Evolutionary conservation across 2,113 vertebrate species (phyloP), one percentile per base, ranked within the genome.

Genomic region (Mastomys natalensis): DNA sequence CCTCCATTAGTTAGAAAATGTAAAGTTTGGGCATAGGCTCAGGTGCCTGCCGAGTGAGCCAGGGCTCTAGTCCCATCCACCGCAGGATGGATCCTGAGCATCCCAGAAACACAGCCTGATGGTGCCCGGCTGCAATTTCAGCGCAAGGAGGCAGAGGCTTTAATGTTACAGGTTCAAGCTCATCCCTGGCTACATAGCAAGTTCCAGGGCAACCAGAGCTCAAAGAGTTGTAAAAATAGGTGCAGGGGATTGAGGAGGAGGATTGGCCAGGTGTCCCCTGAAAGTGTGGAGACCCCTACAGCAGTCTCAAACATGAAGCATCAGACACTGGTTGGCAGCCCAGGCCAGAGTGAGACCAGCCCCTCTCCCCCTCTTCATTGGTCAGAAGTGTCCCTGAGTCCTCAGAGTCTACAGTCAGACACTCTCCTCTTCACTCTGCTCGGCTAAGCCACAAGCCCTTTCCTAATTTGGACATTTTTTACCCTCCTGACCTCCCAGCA

Each of bases 401-500:
- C 96, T 97, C 78, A 64, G 76, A 84, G 82, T 96, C 97, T 96
- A 62, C 11, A 43, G 84, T 29, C 31, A 31, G 82, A 97, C 92
- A 89, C 78, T 97, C 94, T 66, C 70, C 88, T 91, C 86, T 58
- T 64, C 62, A 12, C 60, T 66, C 68, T 87, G 89, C 95, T 97
- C 95, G 62, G 90, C 34, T 89, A 93, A 95, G 92, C 93, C 95
- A 87, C 58, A n/a, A 78, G 85, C 87, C 58, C 76, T 87, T 94
- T 82, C 98, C 98, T 97, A 98, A 98, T 97, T 97, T 97, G 98
- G 98, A 89, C 78, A 97, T 98, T 97, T 90, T 97, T 48, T 21
- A 7, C 17, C n/a, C 94, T 84, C 80, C 70, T 93, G 96, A 90
- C 62, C 48, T 90, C 95, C 95, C 96, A 97, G 73, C 97, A 91